phyloP scores from a whole-genome alignment of 2,888 invertebrate species.

The Tetramorium bicarinatum region DNA sequence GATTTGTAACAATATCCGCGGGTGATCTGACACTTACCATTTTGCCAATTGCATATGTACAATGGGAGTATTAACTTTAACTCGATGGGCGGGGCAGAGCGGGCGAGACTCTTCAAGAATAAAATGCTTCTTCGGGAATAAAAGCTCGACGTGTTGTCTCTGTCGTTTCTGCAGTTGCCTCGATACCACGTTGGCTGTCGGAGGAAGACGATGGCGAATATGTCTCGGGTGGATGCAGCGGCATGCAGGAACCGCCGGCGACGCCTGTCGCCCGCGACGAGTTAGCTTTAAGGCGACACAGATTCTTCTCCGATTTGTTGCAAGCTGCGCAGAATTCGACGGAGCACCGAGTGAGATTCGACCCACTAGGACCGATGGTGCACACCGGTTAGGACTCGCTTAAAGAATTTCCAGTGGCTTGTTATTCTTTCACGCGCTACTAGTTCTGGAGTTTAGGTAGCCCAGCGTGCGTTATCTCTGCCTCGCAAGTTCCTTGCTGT shows the following conservation, averaged over 20 bases:
- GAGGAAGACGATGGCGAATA: slow-evolving; percentile 85
- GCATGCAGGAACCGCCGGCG: slow-evolving; percentile 90
- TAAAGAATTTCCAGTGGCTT: slow-evolving; percentile 15
- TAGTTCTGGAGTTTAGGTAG: neutral
- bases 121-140: neutral
- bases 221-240: slow-evolving; percentile 85
- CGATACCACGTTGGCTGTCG: slow-evolving; percentile 72
- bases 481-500: neutral
- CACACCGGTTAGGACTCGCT: slow-evolving; percentile 88
- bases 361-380: slow-evolving; percentile 90
- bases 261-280: slow-evolving; percentile 93
- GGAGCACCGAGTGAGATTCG: slow-evolving; percentile 92
- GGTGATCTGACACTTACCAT: neutral
- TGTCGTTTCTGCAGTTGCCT: slow-evolving; percentile 66
- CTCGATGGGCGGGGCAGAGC: neutral
- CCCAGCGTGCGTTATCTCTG: neutral
- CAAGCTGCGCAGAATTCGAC: slow-evolving; percentile 91
- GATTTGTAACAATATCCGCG: neutral
- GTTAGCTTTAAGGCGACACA: slow-evolving; percentile 91
- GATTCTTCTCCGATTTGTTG: slow-evolving; percentile 93
- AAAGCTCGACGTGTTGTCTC: slow-evolving; percentile 20
- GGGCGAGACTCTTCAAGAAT: neutral
- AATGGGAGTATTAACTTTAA: neutral
- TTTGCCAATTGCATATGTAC: neutral
- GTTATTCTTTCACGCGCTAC: neutral